Conservation (phyloP, 2,797 vertebrate genomes). For the Halcyon smyrnensis region DNA sequence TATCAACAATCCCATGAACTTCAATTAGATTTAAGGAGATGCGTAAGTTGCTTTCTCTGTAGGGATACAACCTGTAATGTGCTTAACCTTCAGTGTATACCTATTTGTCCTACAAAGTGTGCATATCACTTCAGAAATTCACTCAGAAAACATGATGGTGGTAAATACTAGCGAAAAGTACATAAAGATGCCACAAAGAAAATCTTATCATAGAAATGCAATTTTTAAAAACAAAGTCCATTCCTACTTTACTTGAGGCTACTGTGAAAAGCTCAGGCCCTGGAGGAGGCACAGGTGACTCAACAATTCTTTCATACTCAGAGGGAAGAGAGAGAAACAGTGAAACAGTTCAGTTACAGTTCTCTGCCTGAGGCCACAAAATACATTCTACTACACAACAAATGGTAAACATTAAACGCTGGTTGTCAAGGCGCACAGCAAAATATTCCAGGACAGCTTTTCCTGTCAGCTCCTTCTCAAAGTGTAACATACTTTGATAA, state of each 20-base stretch:
- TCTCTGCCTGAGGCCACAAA: slow-evolving; percentile 6
- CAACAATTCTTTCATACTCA: not conserved
- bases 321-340: not conserved
- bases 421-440: not conserved
- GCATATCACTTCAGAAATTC: not conserved
- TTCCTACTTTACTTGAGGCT: not conserved
- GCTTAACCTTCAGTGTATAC: not conserved
- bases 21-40: not conserved
- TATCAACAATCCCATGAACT: not conserved
- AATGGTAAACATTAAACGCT: slow-evolving; percentile 22
- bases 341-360: not conserved
- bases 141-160: not conserved
- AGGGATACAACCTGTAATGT: not conserved
- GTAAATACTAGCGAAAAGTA: not conserved
- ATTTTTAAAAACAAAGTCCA: not conserved
- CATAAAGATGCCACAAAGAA: not conserved
- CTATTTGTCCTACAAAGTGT: not conserved
- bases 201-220: not conserved
- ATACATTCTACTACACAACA: not conserved
- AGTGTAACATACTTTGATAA: not conserved
- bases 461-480: not conserved
- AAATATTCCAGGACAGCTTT: not conserved
- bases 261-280: not conserved
- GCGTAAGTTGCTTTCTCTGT: not conserved
- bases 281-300: not conserved